Conservation (phyloP, 2,888 invertebrate species). For the Liposcelis brunnea region DNA sequence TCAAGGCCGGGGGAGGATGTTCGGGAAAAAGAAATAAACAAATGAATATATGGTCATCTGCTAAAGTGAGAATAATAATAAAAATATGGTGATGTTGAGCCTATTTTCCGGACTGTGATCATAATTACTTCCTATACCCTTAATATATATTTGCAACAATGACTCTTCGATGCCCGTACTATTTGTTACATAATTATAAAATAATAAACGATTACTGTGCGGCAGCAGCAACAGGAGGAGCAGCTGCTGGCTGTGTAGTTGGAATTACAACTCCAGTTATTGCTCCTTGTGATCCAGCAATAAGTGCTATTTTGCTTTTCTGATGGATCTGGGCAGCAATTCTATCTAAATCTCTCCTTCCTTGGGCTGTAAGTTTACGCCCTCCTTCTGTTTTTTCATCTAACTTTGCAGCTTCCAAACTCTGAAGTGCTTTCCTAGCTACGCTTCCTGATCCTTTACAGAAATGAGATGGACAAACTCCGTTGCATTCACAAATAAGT, state of each 20-base stretch:
- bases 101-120: no score
- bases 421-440: conserved; percentile 83
- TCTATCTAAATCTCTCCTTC: conserved; percentile 91
- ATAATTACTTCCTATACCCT: no score
- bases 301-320: conserved; percentile 15
- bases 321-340: conserved; percentile 80
- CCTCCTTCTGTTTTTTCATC: conserved; percentile 84
- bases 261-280: conserved; percentile 6
- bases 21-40: no score
- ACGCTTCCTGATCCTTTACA: conserved; percentile 79
- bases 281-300: conserved; percentile 1
- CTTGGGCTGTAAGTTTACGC: conserved; percentile 73
- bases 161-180: no score
- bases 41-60: no score
- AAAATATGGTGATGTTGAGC: no score
- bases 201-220: background rate
- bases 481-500: conserved; percentile 66
- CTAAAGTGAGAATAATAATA: no score
- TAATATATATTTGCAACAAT: no score
- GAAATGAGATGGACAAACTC: conserved; percentile 91
- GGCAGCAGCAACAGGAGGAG: background rate
- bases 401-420: conserved; percentile 77
- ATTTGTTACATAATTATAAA: background rate
- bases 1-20: no score
- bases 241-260: background rate